These are phyloP conservation scores for Teleogryllus occipitalis DNA, from an alignment of 1,140 invertebrate genomes.

Conservation along the genomic window DNA sequence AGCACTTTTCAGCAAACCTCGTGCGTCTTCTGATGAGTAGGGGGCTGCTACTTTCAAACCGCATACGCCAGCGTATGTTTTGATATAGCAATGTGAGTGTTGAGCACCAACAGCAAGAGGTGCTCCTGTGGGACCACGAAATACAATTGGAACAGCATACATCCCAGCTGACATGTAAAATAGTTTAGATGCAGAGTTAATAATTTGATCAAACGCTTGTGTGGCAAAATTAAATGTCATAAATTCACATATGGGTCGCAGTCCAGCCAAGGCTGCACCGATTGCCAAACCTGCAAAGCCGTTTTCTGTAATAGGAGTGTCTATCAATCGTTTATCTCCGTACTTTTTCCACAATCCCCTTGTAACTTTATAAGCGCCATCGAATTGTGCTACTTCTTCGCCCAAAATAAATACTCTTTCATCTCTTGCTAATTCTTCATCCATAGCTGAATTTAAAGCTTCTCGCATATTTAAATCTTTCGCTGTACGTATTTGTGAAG, in stretches of 20 bases:
- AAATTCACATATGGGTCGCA: constrained; percentile 67
- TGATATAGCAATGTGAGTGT: constrained; percentile 65
- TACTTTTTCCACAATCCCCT: constrained; percentile 59
- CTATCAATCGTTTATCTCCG: constrained; percentile 58
- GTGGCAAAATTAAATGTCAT: constrained; percentile 77
- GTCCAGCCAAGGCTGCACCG: constrained; percentile 40
- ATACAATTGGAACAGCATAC: constrained; percentile 61
- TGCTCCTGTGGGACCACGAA: constrained; percentile 66
- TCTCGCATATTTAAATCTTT: neutral
- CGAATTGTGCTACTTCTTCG: constrained; percentile 65
- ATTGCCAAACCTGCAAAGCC: constrained; percentile 11
- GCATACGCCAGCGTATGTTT: constrained; percentile 62
- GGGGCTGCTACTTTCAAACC: constrained; percentile 68
- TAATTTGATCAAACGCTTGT: constrained; percentile 69
- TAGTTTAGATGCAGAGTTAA: constrained; percentile 66
- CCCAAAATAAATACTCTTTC: constrained; percentile 36
- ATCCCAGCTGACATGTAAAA: constrained; percentile 65
- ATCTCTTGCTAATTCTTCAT: constrained; percentile 9
- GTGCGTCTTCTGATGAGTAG: constrained; percentile 56
- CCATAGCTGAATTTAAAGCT: neutral
- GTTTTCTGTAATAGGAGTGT: constrained; percentile 67
- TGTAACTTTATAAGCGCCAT: constrained; percentile 62
- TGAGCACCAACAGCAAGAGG: constrained; percentile 63
- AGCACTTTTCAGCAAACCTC: constrained; percentile 57
- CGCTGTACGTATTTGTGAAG: too few relatives aligned